Percentiles rank a stretch among this genome's conserved stretches.
phyloP scores from a whole-genome alignment of 2,888 invertebrate species.

The Bursaphelenchus okinawaensis region DNA sequence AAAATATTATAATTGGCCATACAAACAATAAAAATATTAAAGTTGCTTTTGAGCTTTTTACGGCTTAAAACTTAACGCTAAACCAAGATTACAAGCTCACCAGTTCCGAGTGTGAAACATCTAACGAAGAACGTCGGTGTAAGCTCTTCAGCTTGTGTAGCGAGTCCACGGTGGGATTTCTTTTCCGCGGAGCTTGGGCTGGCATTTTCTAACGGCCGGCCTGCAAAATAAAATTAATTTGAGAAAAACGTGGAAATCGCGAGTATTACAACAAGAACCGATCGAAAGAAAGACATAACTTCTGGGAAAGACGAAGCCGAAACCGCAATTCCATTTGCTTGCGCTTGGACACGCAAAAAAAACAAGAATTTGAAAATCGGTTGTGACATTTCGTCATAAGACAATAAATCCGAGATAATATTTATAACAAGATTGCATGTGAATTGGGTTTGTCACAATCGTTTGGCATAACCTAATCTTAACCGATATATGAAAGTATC shows the following conservation, averaged over 20 bases:
- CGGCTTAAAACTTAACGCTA: background rate
- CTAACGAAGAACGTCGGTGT: slow-evolving; percentile 4
- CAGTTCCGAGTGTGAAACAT: slow-evolving; percentile 5
- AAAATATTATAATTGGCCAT: background rate
- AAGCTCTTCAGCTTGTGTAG: background rate
- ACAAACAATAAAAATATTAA: background rate
- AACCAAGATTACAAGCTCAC: background rate
- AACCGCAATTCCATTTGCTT: background rate
- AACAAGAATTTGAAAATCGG: background rate
- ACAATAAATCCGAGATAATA: too few relatives aligned
- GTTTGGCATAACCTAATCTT: too few relatives aligned
- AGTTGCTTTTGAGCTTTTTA: background rate
- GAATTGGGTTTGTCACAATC: too few relatives aligned
- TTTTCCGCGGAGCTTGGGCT: background rate
- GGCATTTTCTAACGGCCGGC: background rate
- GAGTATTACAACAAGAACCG: background rate
- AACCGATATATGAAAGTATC: too few relatives aligned
- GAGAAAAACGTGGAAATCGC: background rate
- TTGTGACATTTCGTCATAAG: background rate
- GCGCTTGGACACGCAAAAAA: background rate
- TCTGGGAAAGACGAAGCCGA: background rate
- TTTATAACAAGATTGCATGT: background rate
- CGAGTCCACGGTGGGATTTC: slow-evolving; percentile 3
- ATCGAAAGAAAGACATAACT: background rate
- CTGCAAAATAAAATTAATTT: background rate